Percentiles rank a stretch among this genome's conserved stretches.
phyloP scores from a whole-genome alignment of 2,797 vertebrate species.

The Salarias fasciatus region DNA sequence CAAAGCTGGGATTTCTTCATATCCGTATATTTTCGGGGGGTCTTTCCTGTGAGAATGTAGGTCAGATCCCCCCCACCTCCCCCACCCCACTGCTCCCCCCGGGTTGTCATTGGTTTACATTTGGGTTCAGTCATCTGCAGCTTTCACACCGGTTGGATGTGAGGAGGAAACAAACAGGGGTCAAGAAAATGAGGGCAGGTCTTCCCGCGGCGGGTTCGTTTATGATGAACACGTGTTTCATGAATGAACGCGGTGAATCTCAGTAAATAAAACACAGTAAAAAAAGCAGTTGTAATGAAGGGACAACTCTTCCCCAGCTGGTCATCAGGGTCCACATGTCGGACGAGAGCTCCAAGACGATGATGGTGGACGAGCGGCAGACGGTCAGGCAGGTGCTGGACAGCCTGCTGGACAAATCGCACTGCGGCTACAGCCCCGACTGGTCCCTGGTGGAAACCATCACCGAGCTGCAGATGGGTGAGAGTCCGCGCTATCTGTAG shows the following conservation, averaged over 20 bases:
- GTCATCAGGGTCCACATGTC: constrained; percentile 98
- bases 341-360: constrained; percentile 98
- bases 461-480: constrained; percentile 97
- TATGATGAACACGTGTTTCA: too few relatives aligned
- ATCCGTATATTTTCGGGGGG: too few relatives aligned
- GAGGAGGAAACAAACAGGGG: constrained; percentile 9
- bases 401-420: constrained; percentile 96
- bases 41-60: constrained; percentile 57
- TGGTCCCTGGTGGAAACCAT: constrained; percentile 98
- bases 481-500: constrained; percentile 33
- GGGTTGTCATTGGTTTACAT: constrained; percentile 28
- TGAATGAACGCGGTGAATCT: too few relatives aligned
- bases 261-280: too few relatives aligned
- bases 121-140: constrained; percentile 18
- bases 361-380: constrained; percentile 99
- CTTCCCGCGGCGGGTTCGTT: too few relatives aligned
- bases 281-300: too few relatives aligned
- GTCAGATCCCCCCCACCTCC: constrained; percentile 53
- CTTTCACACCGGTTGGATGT: constrained; percentile 19
- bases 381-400: constrained; percentile 97
- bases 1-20: too few relatives aligned
- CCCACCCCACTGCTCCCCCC: constrained; percentile 9
- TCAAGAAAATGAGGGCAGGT: constrained; percentile 36
- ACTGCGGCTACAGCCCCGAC: constrained; percentile 96
- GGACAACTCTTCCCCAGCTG: constrained; percentile 79